Conservation (phyloP, 2,113 vertebrate genomes). For the Pterocles burchelli region DNA sequence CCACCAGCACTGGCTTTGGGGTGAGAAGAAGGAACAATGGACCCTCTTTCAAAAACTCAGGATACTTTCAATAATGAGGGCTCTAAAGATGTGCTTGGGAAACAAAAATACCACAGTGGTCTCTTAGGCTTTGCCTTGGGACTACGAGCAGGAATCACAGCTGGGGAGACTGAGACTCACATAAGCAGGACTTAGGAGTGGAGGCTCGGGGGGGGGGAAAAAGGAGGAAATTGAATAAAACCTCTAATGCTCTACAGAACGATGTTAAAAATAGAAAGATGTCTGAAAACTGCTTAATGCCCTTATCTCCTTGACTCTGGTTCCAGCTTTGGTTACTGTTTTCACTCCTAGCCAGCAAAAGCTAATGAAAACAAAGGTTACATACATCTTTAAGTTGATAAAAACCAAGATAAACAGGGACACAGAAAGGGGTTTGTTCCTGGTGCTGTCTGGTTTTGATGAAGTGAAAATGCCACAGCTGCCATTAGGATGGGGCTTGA, state of each 20-base stretch:
- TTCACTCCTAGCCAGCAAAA: constrained; percentile 59
- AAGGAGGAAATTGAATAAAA: constrained; percentile 57
- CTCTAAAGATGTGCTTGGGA: constrained; percentile 28
- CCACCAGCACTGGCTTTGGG: neutral
- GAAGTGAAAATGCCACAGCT: constrained; percentile 79
- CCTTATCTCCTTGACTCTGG: constrained; percentile 56
- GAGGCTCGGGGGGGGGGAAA: neutral
- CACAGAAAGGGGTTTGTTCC: constrained; percentile 62
- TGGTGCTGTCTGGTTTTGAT: constrained; percentile 68
- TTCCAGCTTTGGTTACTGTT: constrained; percentile 66
- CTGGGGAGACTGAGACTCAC: neutral
- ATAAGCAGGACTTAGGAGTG: constrained; percentile 19
- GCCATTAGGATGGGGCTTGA: constrained; percentile 78
- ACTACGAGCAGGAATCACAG: neutral
- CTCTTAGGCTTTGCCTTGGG: constrained; percentile 11
- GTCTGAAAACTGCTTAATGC: constrained; percentile 58
- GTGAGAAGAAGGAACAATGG: constrained; percentile 15
- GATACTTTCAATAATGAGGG: neutral
- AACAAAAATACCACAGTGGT: constrained; percentile 33
- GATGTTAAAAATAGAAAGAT: constrained; percentile 60
- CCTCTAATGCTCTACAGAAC: constrained; percentile 34
- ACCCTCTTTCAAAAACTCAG: neutral
- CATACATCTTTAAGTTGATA: constrained; percentile 64
- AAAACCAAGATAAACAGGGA: constrained; percentile 60
- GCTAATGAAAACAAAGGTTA: constrained; percentile 70